Percentiles rank a stretch among this genome's conserved stretches.
Evolutionary conservation across 2,113 vertebrate species (phyloP).

Genomic region (Macrotis lagotis): DNA sequence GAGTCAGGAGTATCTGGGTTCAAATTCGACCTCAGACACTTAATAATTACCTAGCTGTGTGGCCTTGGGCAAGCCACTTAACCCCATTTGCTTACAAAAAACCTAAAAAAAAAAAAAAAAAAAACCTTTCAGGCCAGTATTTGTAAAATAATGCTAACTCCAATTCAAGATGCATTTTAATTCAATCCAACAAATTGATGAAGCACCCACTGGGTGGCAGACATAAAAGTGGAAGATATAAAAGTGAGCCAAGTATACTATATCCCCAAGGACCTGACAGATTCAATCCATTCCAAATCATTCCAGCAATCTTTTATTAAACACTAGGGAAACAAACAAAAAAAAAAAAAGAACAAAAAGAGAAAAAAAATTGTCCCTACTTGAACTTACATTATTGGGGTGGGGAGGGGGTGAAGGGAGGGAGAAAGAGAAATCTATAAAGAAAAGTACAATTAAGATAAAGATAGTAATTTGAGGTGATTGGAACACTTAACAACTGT

Average conservation of each 20-base stretch:
- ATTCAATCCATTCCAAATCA: neutral
- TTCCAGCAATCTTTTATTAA: neutral
- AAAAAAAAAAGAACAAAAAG: neutral
- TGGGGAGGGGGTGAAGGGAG: no score
- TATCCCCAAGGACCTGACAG: neutral
- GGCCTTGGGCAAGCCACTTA: no score
- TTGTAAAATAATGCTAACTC: slow-evolving; percentile 30
- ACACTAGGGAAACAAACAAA: neutral
- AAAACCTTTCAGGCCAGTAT: no score
- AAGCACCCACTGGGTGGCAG: neutral
- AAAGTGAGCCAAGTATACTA: neutral
- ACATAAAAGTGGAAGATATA: neutral
- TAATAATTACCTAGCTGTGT: no score
- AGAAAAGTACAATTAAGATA: neutral
- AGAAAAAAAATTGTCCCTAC: neutral
- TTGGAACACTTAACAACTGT: neutral
- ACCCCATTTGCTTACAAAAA: no score
- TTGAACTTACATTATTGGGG: neutral
- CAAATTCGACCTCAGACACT: no score
- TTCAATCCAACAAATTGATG: neutral
- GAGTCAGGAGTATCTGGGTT: no score
- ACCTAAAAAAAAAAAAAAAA: no score
- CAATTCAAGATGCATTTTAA: neutral
- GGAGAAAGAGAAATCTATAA: neutral
- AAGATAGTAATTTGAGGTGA: neutral